Base-by-base conservation (phyloP, 2,797 vertebrate species). In the Hyperoplus immaculatus region DNA sequence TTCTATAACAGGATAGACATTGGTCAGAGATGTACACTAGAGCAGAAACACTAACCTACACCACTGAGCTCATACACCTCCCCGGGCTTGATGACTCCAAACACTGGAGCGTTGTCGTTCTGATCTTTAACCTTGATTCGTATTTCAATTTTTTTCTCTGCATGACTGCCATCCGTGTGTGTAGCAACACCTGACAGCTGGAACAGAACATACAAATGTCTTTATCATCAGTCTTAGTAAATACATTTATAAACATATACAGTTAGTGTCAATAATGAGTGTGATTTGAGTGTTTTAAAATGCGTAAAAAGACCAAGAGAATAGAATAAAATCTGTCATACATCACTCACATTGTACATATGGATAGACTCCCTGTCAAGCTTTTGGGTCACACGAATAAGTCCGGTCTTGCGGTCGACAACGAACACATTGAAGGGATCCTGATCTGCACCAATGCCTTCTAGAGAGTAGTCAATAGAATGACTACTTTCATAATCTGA, bases 51-150 rank as follows among this genome's bases (percentile, higher is more conserved):
- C 92, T 80, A 58, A 90, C 95, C 93, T 84, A 0, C 0, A 38
- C 55, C 0, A 51, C 92, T 93, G 57, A 51, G 84, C 69, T 96
- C 95, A 0, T 61, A 0, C 59, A 96, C 82, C 0, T 0, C 0
- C 12, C 49, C 90, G 0, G 62, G 4, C 1, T 50, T 0, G 2
- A 79, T 54, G 15, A 0, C 0, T 36, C 8, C 9, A 88, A 99
- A 99, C 21, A 94, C 77, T 1, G 98, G 98, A 16, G 68, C 0
- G 0, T 98, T 97, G 89, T 99, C 98, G 75, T 99, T 99, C 77
- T 96, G 72, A 84, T 99, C 98, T 1, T 90, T 0, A 43, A 99
- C 92, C 84, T 92, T 95, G 85, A 99, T 90, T 55, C 78, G 82
- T 13, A 99, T 87, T 2, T 94, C 91, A 71, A 98, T 92, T 2